Base-by-base conservation (phyloP, 53 echinoderm and acorn worm species). In the Paracentrotus lividus region DNA sequence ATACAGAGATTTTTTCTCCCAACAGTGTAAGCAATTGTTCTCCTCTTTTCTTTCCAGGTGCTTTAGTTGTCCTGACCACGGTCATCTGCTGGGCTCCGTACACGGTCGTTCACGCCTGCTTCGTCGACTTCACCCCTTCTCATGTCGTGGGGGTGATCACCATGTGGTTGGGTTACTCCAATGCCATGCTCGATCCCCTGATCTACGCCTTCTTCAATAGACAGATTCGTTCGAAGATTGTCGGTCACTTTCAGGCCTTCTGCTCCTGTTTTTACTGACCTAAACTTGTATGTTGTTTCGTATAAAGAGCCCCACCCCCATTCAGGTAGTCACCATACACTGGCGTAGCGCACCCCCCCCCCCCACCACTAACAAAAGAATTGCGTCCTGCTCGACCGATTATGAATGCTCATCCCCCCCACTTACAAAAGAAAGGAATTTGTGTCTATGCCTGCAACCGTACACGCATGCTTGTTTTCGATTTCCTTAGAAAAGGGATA, bases 151-250 rank as follows among this genome's bases (percentile, higher is more conserved):
- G 88, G 52, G 88, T 88, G 58, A 40, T 31, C 34, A 88, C 57
- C 40, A 88, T 88, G 88, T 88, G 88, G 88, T 16, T 88, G 23
- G 88, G 88, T 4, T 88, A 88, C 88, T 26, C 88, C 57, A 88
- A 88, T 55, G 56, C 88, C 2, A 55, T 88, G 57, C 88, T 88
- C 21, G 88, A 88, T 58, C 88, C 88, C 16, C 88, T 88, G 15
- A 88, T 88, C 88, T 88, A 88, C 21, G 88, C 88, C 26, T 88
- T 88, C 88, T 57, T 88, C 57, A 88, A 88, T 42, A 88, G 88
- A 27, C 88, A 58, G 40, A 55, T 88, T 32, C 88, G 88, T 27
- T 51, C 59, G 2, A 88, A 58, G 88, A 85, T 85, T 23, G 85
- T 85, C 85, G 21, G 18, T 77, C 43, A 40, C 18, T 77, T 77